Conservation (phyloP, 2,113 vertebrate genomes). For the Nerophis lumbriciformis region DNA sequence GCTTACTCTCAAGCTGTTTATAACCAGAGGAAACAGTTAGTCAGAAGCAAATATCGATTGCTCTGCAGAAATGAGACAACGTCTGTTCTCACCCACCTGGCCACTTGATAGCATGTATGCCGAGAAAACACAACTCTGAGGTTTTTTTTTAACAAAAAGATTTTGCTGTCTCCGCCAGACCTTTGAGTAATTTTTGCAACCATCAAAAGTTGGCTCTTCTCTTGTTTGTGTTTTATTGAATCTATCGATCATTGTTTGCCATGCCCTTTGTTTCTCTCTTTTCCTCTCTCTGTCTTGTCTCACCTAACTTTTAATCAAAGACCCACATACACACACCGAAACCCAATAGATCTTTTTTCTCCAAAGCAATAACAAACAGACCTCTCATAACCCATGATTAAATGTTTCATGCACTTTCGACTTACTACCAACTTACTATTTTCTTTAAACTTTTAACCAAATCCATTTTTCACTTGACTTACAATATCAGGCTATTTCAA, state of each 20-base stretch:
- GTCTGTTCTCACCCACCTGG: constrained; percentile 7
- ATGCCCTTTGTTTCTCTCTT: constrained; percentile 42
- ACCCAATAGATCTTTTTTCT: not conserved
- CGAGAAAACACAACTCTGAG: constrained; percentile 25
- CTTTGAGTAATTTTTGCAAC: constrained; percentile 54
- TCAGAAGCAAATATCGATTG: not conserved
- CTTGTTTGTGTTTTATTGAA: constrained; percentile 62
- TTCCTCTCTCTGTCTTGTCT: constrained; percentile 36
- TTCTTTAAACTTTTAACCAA: constrained; percentile 8
- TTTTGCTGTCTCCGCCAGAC: constrained; percentile 46
- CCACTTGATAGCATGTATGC: constrained; percentile 4
- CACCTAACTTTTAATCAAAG: constrained; percentile 40
- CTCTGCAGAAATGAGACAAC: constrained; percentile 15
- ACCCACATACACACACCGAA: constrained; percentile 4
- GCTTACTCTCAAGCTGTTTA: constrained; percentile 7
- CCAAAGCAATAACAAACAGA: not conserved
- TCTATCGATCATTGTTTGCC: constrained; percentile 61
- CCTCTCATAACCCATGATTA: constrained; percentile 4
- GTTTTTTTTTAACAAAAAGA: constrained; percentile 57
- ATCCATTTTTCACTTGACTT: constrained; percentile 12
- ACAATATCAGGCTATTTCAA: constrained; percentile 1
- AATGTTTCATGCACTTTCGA: not conserved
- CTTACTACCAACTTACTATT: not conserved
- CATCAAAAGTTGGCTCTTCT: constrained; percentile 46
- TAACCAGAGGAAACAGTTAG: constrained; percentile 6